Evolutionary conservation across 2,888 invertebrate genomes (phyloP).

Genomic region (Cheilosia urbana): DNA sequence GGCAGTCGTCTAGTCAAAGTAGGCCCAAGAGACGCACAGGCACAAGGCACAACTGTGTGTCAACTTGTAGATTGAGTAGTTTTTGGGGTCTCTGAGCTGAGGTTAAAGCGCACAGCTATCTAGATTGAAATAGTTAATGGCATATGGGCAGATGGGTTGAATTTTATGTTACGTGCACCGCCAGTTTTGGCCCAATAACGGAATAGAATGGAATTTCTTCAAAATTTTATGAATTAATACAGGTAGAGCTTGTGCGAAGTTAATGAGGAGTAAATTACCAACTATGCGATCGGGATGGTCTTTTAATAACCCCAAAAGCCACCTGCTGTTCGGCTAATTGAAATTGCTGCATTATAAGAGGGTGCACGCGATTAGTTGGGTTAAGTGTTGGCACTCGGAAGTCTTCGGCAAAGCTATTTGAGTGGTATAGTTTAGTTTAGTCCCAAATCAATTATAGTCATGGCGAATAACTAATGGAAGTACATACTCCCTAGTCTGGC

Average conservation of each 20-base stretch:
- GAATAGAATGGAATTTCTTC: constrained; percentile 45
- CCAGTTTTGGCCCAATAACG: constrained; percentile 35
- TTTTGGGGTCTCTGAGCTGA: constrained; percentile 10
- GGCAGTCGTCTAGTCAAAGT: background rate
- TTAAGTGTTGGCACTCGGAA: too few species aligned
- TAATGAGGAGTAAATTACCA: constrained; percentile 30
- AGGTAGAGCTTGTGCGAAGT: constrained; percentile 15
- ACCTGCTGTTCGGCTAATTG: too few species aligned
- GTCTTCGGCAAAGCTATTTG: too few species aligned
- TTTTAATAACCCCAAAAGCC: background rate
- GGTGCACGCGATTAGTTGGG: too few species aligned
- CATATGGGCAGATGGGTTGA: constrained; percentile 49
- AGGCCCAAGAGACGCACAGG: constrained; percentile 10
- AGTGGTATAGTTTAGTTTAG: too few species aligned
- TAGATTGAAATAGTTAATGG: constrained; percentile 49
- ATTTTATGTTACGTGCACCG: constrained; percentile 53
- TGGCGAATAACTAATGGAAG: too few species aligned
- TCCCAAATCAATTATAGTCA: too few species aligned
- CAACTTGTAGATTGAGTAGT: constrained; percentile 18
- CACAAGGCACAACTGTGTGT: constrained; percentile 35
- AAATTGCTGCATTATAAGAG: too few species aligned
- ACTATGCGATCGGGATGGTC: background rate
- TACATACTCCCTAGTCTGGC: too few species aligned
- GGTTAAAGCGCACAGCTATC: constrained; percentile 40
- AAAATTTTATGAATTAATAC: constrained; percentile 33